Percentiles rank a stretch among this genome's conserved stretches.
Conservation (phyloP, 1,140 invertebrate species). For the Mylabris phalerata region DNA sequence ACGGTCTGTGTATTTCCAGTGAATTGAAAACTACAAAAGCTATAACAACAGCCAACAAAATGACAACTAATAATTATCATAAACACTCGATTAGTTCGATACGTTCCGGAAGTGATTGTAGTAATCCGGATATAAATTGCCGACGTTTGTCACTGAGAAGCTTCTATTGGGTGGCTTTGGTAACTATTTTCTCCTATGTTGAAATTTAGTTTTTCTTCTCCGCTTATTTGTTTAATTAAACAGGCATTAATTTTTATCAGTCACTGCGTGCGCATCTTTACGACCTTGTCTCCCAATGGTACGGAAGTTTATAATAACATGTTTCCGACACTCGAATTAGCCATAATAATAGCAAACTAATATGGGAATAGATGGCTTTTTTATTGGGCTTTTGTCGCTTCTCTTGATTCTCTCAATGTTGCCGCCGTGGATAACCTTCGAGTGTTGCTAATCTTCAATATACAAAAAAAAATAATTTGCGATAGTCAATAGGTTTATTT, state of each 20-base stretch:
- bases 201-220: no score
- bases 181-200: no score
- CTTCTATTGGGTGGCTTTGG: slow-evolving; percentile 33
- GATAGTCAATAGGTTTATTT: no score
- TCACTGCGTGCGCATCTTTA: slow-evolving; percentile 19
- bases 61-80: neutral
- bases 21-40: neutral
- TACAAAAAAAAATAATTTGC: no score
- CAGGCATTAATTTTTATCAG: neutral
- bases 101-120: neutral
- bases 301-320: slow-evolving; percentile 33
- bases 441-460: no score
- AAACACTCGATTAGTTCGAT: neutral
- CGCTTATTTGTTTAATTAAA: slow-evolving; percentile 1
- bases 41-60: neutral
- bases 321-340: slow-evolving; percentile 31
- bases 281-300: slow-evolving; percentile 28
- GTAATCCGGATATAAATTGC: slow-evolving; percentile 5
- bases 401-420: slow-evolving; percentile 3
- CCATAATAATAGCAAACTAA: slow-evolving; percentile 21
- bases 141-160: slow-evolving; percentile 33
- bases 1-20: neutral
- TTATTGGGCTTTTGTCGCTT: slow-evolving; percentile 9
- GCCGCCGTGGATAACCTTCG: neutral
- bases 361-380: slow-evolving; percentile 20